These are phyloP conservation scores for Mayetiola destructor DNA, from an alignment of 2,888 invertebrate species.

Conservation along the genomic window DNA sequence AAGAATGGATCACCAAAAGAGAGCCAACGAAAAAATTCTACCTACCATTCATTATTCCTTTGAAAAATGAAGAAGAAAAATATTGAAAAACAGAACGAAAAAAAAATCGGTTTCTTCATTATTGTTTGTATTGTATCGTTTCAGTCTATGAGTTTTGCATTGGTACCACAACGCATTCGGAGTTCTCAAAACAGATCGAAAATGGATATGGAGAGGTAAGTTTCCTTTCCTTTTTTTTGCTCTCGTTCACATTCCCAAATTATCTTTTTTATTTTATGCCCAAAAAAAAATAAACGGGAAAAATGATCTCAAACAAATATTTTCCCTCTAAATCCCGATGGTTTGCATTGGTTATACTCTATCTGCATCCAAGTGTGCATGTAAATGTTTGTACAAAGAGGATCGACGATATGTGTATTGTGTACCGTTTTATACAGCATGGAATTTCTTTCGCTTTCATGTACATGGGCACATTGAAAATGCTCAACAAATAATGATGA, in stretches of 20 bases:
- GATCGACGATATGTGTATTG: background rate
- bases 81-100: too few relatives aligned
- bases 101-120: too few relatives aligned
- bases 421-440: background rate
- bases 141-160: conserved; percentile 1
- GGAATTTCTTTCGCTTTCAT: too few relatives aligned
- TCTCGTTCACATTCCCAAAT: background rate
- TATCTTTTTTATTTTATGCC: background rate
- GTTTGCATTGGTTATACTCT: background rate
- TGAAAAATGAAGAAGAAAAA: too few relatives aligned
- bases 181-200: background rate
- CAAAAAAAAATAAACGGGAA: background rate
- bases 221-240: too few relatives aligned
- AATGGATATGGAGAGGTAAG: conserved; percentile 7
- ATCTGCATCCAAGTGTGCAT: background rate
- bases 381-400: background rate
- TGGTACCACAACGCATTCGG: background rate
- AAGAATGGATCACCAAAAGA: background rate
- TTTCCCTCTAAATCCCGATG: background rate
- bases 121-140: background rate
- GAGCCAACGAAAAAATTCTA: background rate
- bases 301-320: background rate
- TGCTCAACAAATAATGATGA: background rate
- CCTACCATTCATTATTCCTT: background rate
- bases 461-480: too few relatives aligned